phyloP scores from a whole-genome alignment of 2,113 vertebrate genomes.

The Seriola rivoliana region DNA sequence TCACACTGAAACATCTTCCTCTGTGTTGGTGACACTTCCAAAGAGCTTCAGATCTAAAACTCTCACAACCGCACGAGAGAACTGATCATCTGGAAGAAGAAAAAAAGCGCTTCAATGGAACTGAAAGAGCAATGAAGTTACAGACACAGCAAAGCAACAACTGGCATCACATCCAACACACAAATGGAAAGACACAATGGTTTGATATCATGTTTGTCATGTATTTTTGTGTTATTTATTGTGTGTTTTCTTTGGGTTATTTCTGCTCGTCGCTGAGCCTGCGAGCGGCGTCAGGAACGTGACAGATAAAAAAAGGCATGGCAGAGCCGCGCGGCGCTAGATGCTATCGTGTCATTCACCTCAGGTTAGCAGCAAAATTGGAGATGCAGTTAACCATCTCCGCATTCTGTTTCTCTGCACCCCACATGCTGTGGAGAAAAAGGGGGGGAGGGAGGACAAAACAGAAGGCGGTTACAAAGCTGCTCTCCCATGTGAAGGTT shows the following conservation, averaged over 20 bases:
- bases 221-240: slow-evolving; percentile 20
- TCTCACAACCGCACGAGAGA: slow-evolving; percentile 29
- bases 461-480: slow-evolving; percentile 71
- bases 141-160: slow-evolving; percentile 52
- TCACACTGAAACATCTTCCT: slow-evolving; percentile 34
- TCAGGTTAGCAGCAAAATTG: slow-evolving; percentile 85
- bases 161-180: slow-evolving; percentile 51
- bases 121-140: slow-evolving; percentile 11
- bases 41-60: slow-evolving; percentile 61
- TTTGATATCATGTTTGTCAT: slow-evolving; percentile 27
- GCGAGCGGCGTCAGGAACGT: slow-evolving; percentile 8
- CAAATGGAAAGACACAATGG: slow-evolving; percentile 33
- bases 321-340: slow-evolving; percentile 15
- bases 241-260: slow-evolving; percentile 26
- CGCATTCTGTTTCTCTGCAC: slow-evolving; percentile 84
- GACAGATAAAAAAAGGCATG: slow-evolving; percentile 46
- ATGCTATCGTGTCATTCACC: slow-evolving; percentile 80
- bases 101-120: slow-evolving; percentile 3
- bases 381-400: slow-evolving; percentile 87
- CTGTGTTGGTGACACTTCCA: slow-evolving; percentile 62
- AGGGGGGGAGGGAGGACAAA: slow-evolving; percentile 58
- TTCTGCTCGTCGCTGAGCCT: slow-evolving; percentile 4
- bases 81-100: neutral
- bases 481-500: slow-evolving; percentile 46
- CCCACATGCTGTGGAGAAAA: slow-evolving; percentile 85